A percentile compares a stretch with the other conserved stretches of the same genome.
These are phyloP conservation scores for Aurelia coerulea DNA, from an alignment of 30 jellyfish, hydroid and myxozoan species.

Conservation along the genomic window DNA sequence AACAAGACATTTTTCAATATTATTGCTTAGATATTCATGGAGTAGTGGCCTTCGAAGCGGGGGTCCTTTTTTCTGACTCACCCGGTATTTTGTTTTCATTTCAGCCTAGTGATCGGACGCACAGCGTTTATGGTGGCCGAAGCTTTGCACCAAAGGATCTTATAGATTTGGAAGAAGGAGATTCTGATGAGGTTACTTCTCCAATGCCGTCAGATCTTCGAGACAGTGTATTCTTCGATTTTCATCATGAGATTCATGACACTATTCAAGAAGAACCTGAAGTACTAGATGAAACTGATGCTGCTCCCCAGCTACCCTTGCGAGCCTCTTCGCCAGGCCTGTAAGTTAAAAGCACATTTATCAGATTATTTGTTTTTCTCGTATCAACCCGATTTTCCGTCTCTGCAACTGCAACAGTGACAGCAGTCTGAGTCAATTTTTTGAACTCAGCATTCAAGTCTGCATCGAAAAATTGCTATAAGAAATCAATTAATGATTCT, in stretches of 20 bases:
- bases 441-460: too few species aligned
- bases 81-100: too few species aligned
- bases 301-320: conserved; percentile 42
- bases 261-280: conserved; percentile 51
- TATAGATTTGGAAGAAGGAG: conserved; percentile 52
- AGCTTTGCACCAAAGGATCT: conserved; percentile 98
- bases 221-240: conserved; percentile 72
- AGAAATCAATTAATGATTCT: too few species aligned
- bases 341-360: conserved; percentile 32
- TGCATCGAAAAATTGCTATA: too few species aligned
- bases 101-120: conserved; percentile 70
- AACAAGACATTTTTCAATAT: too few species aligned
- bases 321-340: conserved; percentile 71
- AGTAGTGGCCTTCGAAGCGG: too few species aligned
- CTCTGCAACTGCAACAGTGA: too few species aligned
- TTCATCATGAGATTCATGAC: conserved; percentile 72
- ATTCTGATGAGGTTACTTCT: conserved; percentile 46
- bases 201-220: conserved; percentile 76
- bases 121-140: conserved; percentile 83
- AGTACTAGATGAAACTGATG: conserved; percentile 14
- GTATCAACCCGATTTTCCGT: too few species aligned
- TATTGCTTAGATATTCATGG: too few species aligned
- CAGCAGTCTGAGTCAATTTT: too few species aligned
- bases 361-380: too few species aligned
- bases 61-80: too few species aligned